Evolutionary conservation across 2,797 vertebrate species (phyloP), one percentile per base, ranked within the genome.

Genomic region (Pangasius sanitwongsei): DNA sequence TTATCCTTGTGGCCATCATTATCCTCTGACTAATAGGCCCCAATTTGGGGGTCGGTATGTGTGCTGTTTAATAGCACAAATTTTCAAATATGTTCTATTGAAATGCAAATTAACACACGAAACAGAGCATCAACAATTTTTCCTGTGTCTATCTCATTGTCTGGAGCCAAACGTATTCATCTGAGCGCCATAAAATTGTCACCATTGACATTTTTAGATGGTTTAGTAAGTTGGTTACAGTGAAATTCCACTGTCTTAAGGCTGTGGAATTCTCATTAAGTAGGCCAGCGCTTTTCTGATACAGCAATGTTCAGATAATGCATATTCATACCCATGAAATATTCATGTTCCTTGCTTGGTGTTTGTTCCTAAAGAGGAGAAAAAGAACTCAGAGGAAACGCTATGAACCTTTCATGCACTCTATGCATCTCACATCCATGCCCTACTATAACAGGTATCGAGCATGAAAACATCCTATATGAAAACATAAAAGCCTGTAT

Each of bases 271-370:
- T 90, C 89, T 87, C 34, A 83, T 85, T 86, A 87, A 90, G 87
- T 87, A 90, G 87, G 89, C 80, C 81, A 85, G 63, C 31, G 34
- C 77, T 88, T 82, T 70, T 88, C 89, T 20, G 85, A 87, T 86
- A 86, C 86, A 89, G 87, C 85, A 83, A 70, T 61, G 48, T 48
- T 88, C 31, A 57, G 53, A 41, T 72, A 82, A 89, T 89, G 78
- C 86, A 90, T 89, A 91, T 90, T 89, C 89, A 87, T 87, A 85
- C 75, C 18, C 5, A 89, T 89, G 87, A 70, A 90, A 92, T 90
- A 91, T 92, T 90, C 88, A 90, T 90, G 83, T 72, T 50, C 31
- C 63, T 37, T 83, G 80, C 63, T 86, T 53, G 86, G 86, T 87
- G 67, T 77, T 75, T 48, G 20, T 44, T 48, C 41, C 72, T 89